Evolutionary conservation across 35 echinoderm and acorn worm genomes (phyloP), one percentile per base, ranked within the genome.

Genomic region (Apostichopus californicus): DNA sequence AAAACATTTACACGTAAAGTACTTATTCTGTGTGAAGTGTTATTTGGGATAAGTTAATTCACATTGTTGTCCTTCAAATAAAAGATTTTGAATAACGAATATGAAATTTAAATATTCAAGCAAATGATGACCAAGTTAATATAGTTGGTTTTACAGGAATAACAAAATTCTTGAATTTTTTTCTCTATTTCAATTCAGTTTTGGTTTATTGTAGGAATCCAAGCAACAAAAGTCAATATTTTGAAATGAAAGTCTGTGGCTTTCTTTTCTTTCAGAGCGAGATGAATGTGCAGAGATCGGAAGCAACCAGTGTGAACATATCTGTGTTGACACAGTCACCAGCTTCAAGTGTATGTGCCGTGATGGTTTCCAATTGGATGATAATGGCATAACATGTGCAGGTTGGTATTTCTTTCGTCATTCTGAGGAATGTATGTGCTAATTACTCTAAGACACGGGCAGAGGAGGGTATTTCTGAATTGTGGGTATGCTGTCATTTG

Each of bases 241-340:
- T 34, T 34, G 28, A 34, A 34, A 60, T 60, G 11, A 60, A 60
- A 60, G 4, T 60, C n/a, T 73, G 71, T 73, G 13, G 6, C 58
- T 8, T 8, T 58, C 80, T 10, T 91, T 85, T 8, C 28, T 58
- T 77, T 57, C 90, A 98, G 96, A 84, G 83, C 90, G 93, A 11
- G 87, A 98, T 86, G 96, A 98, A 46, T 98, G 96, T 90, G 91
- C 81, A 1, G 78, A 70, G 17, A 6, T 55, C 9, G 26, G 8
- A n/a, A 53, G 20, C 11, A 98, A 90, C 77, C 92, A 93, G 54
- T 98, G 96, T 73, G 87, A 95, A 59, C 94, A 95, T 5, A 57
- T 34, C 5, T 98, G 96, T 92, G 83, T 92, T 21, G 92, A 98
- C 90, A 91, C 92, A 13, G 72, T 89, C 12, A 98, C 90, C 55